Conservation (phyloP, 2,888 invertebrate species). For the Noctua pronuba region DNA sequence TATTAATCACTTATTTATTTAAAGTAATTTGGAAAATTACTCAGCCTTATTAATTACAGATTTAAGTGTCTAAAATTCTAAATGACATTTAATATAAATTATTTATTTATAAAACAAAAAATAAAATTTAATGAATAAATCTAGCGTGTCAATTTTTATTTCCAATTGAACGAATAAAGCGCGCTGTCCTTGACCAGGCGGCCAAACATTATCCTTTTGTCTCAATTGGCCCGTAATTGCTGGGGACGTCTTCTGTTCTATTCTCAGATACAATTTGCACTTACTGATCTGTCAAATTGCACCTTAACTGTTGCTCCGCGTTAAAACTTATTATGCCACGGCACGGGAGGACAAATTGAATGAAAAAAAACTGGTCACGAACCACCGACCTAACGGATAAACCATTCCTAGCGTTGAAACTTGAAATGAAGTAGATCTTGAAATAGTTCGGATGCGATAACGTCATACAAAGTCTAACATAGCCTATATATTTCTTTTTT, state of each 20-base stretch:
- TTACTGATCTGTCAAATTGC: conserved; percentile 84
- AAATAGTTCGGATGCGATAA: conserved; percentile 53
- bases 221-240: conserved; percentile 89
- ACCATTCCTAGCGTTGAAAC: conserved; percentile 9
- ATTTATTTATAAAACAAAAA: conserved; percentile 41
- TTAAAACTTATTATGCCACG: conserved; percentile 53
- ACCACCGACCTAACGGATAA: conserved; percentile 2
- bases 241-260: conserved; percentile 85
- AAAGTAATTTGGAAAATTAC: not conserved
- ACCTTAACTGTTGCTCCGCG: conserved; percentile 78
- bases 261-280: conserved; percentile 89
- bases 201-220: conserved; percentile 90
- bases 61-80: not conserved
- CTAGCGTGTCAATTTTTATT: conserved; percentile 85
- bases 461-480: conserved; percentile 43
- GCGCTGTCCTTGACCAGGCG: conserved; percentile 85
- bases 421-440: not conserved
- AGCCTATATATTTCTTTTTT: conserved; percentile 65
- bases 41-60: not conserved
- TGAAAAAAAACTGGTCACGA: conserved; percentile 25
- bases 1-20: not conserved
- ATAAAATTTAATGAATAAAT: conserved; percentile 74
- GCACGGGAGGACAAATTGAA: conserved; percentile 35
- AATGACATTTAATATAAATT: not conserved
- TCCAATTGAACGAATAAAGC: conserved; percentile 84